Evolutionary conservation across 2,797 vertebrate species (phyloP).

Genomic region (Melanitta fusca): DNA sequence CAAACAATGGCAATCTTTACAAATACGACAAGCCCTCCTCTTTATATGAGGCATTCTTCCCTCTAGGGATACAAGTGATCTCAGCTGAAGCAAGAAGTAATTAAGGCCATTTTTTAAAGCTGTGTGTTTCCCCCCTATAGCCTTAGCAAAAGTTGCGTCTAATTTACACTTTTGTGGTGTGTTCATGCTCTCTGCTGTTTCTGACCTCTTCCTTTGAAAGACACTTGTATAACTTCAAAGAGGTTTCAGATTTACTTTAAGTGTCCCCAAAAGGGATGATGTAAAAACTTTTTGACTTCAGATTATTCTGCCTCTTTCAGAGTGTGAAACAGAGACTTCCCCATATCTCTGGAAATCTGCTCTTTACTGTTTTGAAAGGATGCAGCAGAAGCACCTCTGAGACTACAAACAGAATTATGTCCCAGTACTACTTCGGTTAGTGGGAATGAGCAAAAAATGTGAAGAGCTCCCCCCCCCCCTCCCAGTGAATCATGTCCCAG

Average conservation of each 20-base stretch:
- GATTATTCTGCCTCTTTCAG: neutral
- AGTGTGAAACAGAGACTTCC: neutral
- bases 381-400: conserved; percentile 30
- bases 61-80: conserved; percentile 32
- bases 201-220: conserved; percentile 58
- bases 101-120: conserved; percentile 45
- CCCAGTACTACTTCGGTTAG: conserved; percentile 61
- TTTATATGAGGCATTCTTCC: conserved; percentile 22
- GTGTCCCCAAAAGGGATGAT: conserved; percentile 8
- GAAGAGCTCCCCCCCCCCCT: conserved; percentile 33
- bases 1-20: conserved; percentile 57
- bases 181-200: conserved; percentile 5
- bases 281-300: conserved; percentile 50
- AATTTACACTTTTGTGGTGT: conserved; percentile 8
- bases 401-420: conserved; percentile 38
- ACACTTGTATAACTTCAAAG: conserved; percentile 24
- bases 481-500: conserved; percentile 63
- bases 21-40: conserved; percentile 24
- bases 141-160: conserved; percentile 10
- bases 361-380: conserved; percentile 4
- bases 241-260: conserved; percentile 27
- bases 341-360: conserved; percentile 13
- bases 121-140: neutral
- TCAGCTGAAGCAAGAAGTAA: conserved; percentile 45
- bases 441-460: conserved; percentile 52